Evolutionary conservation across 2,113 vertebrate species (phyloP), one percentile per base, ranked within the genome.

Genomic region (Budorcas taxicolor): DNA sequence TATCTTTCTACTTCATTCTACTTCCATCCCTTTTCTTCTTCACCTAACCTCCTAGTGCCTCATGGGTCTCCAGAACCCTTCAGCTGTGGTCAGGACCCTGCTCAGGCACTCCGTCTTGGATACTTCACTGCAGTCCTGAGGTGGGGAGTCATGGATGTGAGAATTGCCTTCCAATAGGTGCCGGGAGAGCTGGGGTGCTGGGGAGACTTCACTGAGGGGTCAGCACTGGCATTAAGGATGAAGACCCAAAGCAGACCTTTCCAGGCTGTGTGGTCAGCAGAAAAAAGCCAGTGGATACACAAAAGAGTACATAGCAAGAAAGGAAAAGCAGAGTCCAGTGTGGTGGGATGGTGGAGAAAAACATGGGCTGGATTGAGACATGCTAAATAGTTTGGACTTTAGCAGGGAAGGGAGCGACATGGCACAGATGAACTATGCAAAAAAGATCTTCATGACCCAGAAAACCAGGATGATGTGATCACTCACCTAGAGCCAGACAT

Each of bases 171-270:
- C 9, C 12, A 1, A 23, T 25, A 13, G 14, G 33, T 33, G 40
- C 27, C 45, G 90, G 40, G 62, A 27, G 19, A n/a, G 15, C 55
- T 55, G 36, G 27, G 40, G 60, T 3, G 0, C 29, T 14, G 29
- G 16, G 43, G 19, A 81, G 86, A 45, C n/a, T 19, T 40, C 57
- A 6, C 12, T 14, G 62, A 33, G 14, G 40, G 36, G 10, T 60
- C 0, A 3, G 13, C 9, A 6, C 36, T 21, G n/a, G 58, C 7
- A 52, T 47, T 52, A 29, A 55, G 5, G 40, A 36, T 0, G 0
- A 58, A 86, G 40, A 62, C 45, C 27, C 80, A 25, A 12, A 9
- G 85, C 31, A 33, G 55, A 78, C 31, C 58, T n/a, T n/a, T 71
- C 52, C 43, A 86, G 95, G n/a, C 13, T 12, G 19, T 29, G 13